A percentile compares a stretch with the other conserved stretches of the same genome.
phyloP scores from a whole-genome alignment of 30 jellyfish, hydroid and myxozoan genomes.

The Chrysaora quinquecirrha region DNA sequence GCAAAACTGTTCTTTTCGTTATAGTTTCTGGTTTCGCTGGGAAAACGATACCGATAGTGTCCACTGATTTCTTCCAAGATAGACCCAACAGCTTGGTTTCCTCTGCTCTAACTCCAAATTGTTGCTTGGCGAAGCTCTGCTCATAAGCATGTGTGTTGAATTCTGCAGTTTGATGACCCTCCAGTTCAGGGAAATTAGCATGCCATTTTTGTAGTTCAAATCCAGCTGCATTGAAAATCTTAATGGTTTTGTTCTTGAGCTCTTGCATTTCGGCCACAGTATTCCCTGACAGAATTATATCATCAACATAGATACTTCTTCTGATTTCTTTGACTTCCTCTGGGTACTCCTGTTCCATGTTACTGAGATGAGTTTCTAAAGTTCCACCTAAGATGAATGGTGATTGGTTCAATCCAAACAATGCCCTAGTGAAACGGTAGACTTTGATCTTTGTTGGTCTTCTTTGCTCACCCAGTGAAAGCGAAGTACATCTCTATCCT shows the following conservation, averaged over 20 bases:
- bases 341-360: constrained; percentile 32
- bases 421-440: background rate
- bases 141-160: background rate
- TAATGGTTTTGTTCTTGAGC: background rate
- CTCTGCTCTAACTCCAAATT: background rate
- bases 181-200: constrained; percentile 49
- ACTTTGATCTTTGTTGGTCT: background rate
- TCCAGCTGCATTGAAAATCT: constrained; percentile 38
- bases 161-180: background rate
- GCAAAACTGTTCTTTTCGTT: too few relatives aligned
- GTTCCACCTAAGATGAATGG: constrained; percentile 70
- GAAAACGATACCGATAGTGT: constrained; percentile 35
- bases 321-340: constrained; percentile 33
- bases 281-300: constrained; percentile 4
- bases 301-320: background rate
- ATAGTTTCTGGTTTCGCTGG: too few relatives aligned
- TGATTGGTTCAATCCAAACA: constrained; percentile 70
- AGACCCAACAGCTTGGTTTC: background rate
- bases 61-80: background rate
- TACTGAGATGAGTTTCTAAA: constrained; percentile 40
- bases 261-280: constrained; percentile 13
- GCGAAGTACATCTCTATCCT: background rate
- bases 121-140: background rate
- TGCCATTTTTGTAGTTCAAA: constrained; percentile 76
- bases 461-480: background rate